A percentile compares a stretch with the other conserved stretches of the same genome.
phyloP scores from a whole-genome alignment of 2,888 invertebrate species.

The Volucella bombylans region DNA sequence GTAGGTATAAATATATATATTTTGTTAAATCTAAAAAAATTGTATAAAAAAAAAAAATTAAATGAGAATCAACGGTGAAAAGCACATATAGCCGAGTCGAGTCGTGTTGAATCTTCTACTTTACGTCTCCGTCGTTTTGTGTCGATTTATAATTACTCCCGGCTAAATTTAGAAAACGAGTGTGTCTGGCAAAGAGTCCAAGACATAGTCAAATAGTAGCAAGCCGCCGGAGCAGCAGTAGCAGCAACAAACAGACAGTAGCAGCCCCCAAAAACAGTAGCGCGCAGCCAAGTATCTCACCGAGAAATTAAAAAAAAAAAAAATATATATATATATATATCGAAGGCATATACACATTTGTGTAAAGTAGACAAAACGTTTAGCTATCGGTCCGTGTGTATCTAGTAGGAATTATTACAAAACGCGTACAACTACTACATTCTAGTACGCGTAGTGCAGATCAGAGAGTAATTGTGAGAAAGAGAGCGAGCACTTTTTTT shows the following conservation, averaged over 20 bases:
- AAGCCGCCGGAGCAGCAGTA: constrained; percentile 71
- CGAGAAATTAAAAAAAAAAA: constrained; percentile 44
- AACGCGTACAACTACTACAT: constrained; percentile 62
- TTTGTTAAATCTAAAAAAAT: constrained; percentile 51
- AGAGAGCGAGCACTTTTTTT: constrained; percentile 39
- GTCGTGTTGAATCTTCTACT: constrained; percentile 70
- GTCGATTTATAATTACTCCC: constrained; percentile 81
- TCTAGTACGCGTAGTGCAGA: constrained; percentile 32
- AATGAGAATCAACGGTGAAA: constrained; percentile 56
- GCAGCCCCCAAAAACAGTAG: constrained; percentile 72
- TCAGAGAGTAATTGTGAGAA: constrained; percentile 49
- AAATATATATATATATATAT: constrained; percentile 43
- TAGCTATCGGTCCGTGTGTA: constrained; percentile 54
- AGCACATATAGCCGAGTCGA: constrained; percentile 62
- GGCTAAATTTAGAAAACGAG: constrained; percentile 83
- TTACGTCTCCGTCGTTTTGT: constrained; percentile 72
- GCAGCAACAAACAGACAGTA: constrained; percentile 75
- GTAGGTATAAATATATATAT: background rate
- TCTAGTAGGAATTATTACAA: constrained; percentile 67
- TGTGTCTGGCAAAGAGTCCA: constrained; percentile 80
- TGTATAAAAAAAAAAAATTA: constrained; percentile 55
- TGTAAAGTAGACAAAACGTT: constrained; percentile 45
- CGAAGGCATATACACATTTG: constrained; percentile 39
- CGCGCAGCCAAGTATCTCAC: constrained; percentile 70
- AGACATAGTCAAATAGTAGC: constrained; percentile 73